Evolutionary conservation across 2,113 vertebrate genomes (phyloP).

Genomic region (Gymnarchus niloticus): DNA sequence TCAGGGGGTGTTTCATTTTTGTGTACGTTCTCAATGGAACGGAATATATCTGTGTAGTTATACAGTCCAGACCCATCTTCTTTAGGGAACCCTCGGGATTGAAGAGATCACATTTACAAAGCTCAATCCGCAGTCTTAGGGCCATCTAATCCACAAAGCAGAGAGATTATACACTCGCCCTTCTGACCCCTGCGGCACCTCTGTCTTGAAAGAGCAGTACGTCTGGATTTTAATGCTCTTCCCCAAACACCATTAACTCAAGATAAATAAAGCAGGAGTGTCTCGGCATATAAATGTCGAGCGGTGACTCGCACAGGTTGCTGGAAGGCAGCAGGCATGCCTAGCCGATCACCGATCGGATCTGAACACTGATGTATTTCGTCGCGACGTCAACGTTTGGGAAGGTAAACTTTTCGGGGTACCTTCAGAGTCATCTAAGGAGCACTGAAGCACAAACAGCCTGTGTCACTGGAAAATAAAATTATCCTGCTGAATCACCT

Average conservation of each 20-base stretch:
- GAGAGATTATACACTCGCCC: constrained; percentile 38
- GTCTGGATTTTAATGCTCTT: constrained; percentile 28
- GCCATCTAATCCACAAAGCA: constrained; percentile 32
- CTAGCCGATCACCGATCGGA: neutral
- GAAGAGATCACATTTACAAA: neutral
- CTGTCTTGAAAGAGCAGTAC: constrained; percentile 25
- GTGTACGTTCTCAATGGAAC: neutral
- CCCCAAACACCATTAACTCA: constrained; percentile 31
- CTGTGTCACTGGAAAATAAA: constrained; percentile 16
- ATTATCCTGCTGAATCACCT: constrained; percentile 23
- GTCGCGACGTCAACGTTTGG: neutral
- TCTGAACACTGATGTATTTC: neutral
- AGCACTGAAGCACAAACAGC: neutral
- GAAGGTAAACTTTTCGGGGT: neutral
- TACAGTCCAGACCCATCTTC: no score
- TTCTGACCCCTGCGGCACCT: constrained; percentile 28
- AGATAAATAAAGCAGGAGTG: constrained; percentile 24
- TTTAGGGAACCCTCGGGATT: no score
- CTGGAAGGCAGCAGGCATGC: constrained; percentile 11
- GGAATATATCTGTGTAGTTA: neutral
- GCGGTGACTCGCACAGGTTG: constrained; percentile 20
- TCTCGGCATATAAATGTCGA: constrained; percentile 29
- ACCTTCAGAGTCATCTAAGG: neutral
- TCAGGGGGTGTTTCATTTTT: neutral
- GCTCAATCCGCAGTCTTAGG: constrained; percentile 27